Evolutionary conservation across 2,797 vertebrate species (phyloP).

Genomic region (Chanos chanos): DNA sequence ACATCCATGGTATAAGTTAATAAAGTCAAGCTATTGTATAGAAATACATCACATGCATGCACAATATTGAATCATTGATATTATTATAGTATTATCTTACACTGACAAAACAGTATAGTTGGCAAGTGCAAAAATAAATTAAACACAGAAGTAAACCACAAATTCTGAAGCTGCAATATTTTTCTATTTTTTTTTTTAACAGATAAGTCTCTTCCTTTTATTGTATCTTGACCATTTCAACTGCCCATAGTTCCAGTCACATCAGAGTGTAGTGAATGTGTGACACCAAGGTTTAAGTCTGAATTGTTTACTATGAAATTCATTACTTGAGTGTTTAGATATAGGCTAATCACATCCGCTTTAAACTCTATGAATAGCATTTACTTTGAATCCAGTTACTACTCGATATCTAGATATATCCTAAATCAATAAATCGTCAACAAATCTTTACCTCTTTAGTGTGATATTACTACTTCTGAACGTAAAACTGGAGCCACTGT

Average conservation of each 20-base stretch:
- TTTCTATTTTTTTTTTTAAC: slow-evolving; percentile 66
- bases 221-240: slow-evolving; percentile 63
- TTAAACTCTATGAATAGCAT: too few species aligned
- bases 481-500: slow-evolving; percentile 85
- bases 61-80: slow-evolving; percentile 97
- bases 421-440: background rate
- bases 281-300: too few species aligned
- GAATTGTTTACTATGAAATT: slow-evolving; percentile 8
- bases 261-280: background rate
- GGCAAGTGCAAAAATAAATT: slow-evolving; percentile 96
- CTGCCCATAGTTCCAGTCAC: slow-evolving; percentile 69
- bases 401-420: too few species aligned
- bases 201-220: slow-evolving; percentile 68
- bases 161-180: slow-evolving; percentile 90
- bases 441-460: slow-evolving; percentile 27
- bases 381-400: too few species aligned
- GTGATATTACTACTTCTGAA: slow-evolving; percentile 5
- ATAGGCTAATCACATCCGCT: slow-evolving; percentile 3
- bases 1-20: slow-evolving; percentile 99
- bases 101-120: slow-evolving; percentile 98
- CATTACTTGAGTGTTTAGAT: background rate
- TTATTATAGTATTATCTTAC: slow-evolving; percentile 94
- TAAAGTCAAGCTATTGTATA: slow-evolving; percentile 99
- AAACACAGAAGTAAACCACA: slow-evolving; percentile 87
- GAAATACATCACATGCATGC: slow-evolving; percentile 99